Base-by-base conservation (phyloP, 2,113 vertebrate species). In the Siniperca chuatsi region DNA sequence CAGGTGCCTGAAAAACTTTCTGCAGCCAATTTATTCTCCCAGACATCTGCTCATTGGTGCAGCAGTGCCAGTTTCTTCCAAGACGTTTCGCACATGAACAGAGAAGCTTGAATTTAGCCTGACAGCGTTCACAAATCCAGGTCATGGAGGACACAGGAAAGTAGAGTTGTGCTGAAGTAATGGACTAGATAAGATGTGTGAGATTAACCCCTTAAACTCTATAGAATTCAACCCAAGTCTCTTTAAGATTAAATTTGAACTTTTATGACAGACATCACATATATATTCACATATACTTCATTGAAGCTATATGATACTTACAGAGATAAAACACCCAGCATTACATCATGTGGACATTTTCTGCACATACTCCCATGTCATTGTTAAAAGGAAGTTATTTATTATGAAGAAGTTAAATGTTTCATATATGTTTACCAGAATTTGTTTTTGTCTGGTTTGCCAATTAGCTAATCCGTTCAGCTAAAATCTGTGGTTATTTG, bases 1-100 rank as follows among this genome's bases (percentile, higher is more conserved):
- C 90, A 91, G 88, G 90, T 92, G 90, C 77, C 91, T 73, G 77
- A 82, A 83, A 92, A 92, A 91, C 80, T 77, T 89, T 60, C 70
- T 76, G 21, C 20, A 62, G 87, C 88, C 93, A 93, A 91, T 91
- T 92, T 93, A 85, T 84, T 85, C 90, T 91, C 85, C 67, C 88
- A 86, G 90, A 92, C 90, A 93, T 91, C 93, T 91, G 90, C 85
- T 92, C 86, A 2, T 15, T 29, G 83, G 57, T 69, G 83, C 78
- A 20, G 50, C 79, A 23, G 62, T 80, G 89, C 89, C 92, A 86
- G 81, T 8, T 88, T 62, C 88, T 62, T 88, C 75, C 66, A 58
- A 84, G 86, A 88, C 77, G 8, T 75, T 80, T 71, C 13, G 33
- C 82, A 78, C 83, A 87, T 46, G 82, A 87, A 71, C 69, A 61